These are phyloP conservation scores for Otus scops DNA, from an alignment of 2,797 vertebrate genomes.

Conservation along the genomic window DNA sequence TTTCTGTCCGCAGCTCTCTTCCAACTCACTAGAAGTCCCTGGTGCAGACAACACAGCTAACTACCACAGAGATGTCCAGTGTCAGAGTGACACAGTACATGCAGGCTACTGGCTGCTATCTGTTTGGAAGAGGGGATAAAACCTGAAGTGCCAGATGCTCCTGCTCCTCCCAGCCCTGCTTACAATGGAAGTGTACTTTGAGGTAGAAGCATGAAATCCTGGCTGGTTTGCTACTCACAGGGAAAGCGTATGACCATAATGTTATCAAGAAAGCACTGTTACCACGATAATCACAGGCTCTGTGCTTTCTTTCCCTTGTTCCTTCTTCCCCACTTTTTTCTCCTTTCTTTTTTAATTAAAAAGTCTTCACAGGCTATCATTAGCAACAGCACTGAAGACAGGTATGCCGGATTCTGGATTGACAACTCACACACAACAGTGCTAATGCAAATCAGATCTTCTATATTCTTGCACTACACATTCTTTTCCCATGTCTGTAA, in stretches of 20 bases:
- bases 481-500: not conserved
- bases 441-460: not conserved
- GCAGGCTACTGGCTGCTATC: not conserved
- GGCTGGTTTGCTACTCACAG: not conserved
- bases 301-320: not conserved
- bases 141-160: not conserved
- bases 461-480: not conserved
- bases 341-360: not conserved
- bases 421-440: not conserved
- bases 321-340: not conserved
- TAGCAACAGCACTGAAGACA: not conserved
- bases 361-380: not conserved
- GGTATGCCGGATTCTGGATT: not conserved
- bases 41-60: not conserved
- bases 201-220: not conserved
- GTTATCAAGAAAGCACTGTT: not conserved
- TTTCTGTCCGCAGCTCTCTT: not conserved
- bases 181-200: not conserved
- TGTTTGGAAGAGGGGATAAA: not conserved
- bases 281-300: not conserved
- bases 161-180: not conserved
- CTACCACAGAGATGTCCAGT: not conserved
- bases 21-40: not conserved
- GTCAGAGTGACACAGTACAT: not conserved
- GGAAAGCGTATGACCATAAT: accelerated